Conservation (phyloP, 1,140 invertebrate species). For the Calosoma granatense region DNA sequence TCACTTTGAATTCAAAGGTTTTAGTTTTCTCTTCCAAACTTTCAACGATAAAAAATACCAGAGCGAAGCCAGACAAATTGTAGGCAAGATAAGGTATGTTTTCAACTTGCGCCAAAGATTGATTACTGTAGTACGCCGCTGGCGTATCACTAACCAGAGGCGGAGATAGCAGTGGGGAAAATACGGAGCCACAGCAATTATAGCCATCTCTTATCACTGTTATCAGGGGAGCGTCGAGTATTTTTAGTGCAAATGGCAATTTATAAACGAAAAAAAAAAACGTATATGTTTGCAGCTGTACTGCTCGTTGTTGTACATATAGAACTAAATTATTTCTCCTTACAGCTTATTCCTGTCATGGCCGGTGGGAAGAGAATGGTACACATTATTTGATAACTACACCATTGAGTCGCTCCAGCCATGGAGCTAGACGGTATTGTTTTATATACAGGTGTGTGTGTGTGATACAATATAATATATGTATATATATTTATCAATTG, state of each 20-base stretch:
- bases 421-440: constrained; percentile 46
- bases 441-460: constrained; percentile 52
- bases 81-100: background rate
- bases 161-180: background rate
- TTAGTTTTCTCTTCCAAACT: too few relatives aligned
- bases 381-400: constrained; percentile 69
- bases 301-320: too few relatives aligned
- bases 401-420: constrained; percentile 47
- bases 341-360: constrained; percentile 76
- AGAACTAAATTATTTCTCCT: constrained; percentile 14
- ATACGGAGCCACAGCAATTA: background rate
- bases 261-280: too few relatives aligned
- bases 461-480: constrained; percentile 28
- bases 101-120: constrained; percentile 1
- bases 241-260: too few relatives aligned
- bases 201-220: background rate
- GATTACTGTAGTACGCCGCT: background rate
- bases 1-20: too few relatives aligned
- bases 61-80: background rate
- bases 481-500: too few relatives aligned
- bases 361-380: constrained; percentile 62
- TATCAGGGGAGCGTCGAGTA: too few relatives aligned
- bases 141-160: too few relatives aligned
- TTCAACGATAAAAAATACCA: background rate
- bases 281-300: too few relatives aligned